A percentile compares a stretch with the other conserved stretches of the same genome.
Conservation (phyloP, 2,797 vertebrate genomes). For the Enteromius treurensis region DNA sequence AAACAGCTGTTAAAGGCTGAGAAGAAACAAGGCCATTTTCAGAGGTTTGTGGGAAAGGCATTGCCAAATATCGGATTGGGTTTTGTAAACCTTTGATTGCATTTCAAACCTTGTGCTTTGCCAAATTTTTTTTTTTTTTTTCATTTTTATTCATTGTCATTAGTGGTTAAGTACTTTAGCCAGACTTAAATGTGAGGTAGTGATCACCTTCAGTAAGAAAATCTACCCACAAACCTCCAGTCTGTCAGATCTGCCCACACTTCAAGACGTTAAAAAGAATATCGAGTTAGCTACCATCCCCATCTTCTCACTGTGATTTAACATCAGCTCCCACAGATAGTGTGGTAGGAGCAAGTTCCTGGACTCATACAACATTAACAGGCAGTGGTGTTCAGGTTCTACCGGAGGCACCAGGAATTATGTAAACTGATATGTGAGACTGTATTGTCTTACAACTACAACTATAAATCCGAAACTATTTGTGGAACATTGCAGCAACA, state of each 20-base stretch:
- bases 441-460: slow-evolving; percentile 14
- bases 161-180: slow-evolving; percentile 15
- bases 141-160: neutral
- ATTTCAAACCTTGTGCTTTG: slow-evolving; percentile 68
- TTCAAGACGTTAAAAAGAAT: slow-evolving; percentile 2
- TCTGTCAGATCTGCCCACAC: neutral
- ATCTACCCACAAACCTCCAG: slow-evolving; percentile 64
- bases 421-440: slow-evolving; percentile 50
- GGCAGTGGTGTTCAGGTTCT: slow-evolving; percentile 56
- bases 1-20: slow-evolving; percentile 63
- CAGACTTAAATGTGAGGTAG: slow-evolving; percentile 68
- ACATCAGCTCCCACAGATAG: slow-evolving; percentile 8
- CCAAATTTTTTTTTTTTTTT: slow-evolving; percentile 40
- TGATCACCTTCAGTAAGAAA: slow-evolving; percentile 62
- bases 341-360: slow-evolving; percentile 16
- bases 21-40: slow-evolving; percentile 63
- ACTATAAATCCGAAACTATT: slow-evolving; percentile 6
- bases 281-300: slow-evolving; percentile 23
- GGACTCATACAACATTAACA: slow-evolving; percentile 42
- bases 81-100: slow-evolving; percentile 41
- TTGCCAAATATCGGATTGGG: slow-evolving; percentile 48
- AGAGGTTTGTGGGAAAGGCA: slow-evolving; percentile 44
- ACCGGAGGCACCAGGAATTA: slow-evolving; percentile 56
- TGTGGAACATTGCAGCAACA: slow-evolving; percentile 2
- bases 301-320: neutral